Evolutionary conservation across 2,797 vertebrate genomes (phyloP).

Genomic region (Emydoidea blandingii): DNA sequence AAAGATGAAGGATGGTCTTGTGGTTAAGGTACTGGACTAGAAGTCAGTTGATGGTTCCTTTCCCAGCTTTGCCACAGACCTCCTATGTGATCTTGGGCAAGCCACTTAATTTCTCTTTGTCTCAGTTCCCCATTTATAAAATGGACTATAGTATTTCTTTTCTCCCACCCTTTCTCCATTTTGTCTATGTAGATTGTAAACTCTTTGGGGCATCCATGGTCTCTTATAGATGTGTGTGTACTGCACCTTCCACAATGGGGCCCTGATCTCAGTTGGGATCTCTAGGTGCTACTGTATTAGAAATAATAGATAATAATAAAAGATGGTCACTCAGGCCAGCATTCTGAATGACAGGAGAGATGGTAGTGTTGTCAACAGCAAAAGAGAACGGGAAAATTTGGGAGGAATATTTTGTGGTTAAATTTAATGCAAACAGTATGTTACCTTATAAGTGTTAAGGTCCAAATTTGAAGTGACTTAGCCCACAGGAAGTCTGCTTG

Average conservation of each 20-base stretch:
- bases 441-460: background rate
- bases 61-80: background rate
- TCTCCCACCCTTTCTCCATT: background rate
- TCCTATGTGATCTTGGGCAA: background rate
- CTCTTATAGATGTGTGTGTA: background rate
- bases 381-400: background rate
- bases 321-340: conserved; percentile 16
- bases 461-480: background rate
- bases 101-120: background rate
- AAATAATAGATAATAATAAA: conserved; percentile 2
- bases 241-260: background rate
- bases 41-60: background rate
- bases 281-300: background rate
- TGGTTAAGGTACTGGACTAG: background rate
- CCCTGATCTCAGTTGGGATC: background rate
- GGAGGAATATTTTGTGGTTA: background rate
- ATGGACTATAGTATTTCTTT: background rate
- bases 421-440: background rate
- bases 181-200: background rate
- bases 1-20: background rate
- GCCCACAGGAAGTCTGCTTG: background rate
- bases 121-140: background rate
- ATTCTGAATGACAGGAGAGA: conserved; percentile 24
- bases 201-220: background rate
- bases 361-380: background rate